A percentile compares a stretch with the other conserved stretches of the same genome.
Conservation (phyloP, 2,113 vertebrate species). For the Ivindomyrus marchei region DNA sequence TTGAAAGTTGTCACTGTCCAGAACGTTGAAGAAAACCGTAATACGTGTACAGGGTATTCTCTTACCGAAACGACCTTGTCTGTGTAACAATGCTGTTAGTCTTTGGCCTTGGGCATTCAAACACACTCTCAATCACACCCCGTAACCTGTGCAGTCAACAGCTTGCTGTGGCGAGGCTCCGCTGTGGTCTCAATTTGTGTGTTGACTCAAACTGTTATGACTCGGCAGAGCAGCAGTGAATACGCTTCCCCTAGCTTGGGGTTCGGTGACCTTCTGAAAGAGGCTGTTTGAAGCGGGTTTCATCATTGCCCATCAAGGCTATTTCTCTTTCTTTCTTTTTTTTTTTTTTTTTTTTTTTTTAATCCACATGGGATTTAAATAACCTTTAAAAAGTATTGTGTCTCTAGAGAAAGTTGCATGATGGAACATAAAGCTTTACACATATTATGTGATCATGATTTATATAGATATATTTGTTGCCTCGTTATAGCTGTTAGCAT, state of each 20-base stretch:
- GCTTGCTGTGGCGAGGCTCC: constrained; percentile 54
- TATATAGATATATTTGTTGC: not conserved
- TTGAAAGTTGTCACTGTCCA: constrained; percentile 54
- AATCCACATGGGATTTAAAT: not conserved
- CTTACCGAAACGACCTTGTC: constrained; percentile 59
- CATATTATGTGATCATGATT: not conserved
- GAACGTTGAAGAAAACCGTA: constrained; percentile 49
- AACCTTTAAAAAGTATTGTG: not conserved
- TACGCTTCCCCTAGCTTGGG: constrained; percentile 55
- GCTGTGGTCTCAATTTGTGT: constrained; percentile 72
- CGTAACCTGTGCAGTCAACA: constrained; percentile 56
- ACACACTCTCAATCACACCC: constrained; percentile 64
- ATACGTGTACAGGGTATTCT: constrained; percentile 50
- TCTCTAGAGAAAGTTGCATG: not conserved
- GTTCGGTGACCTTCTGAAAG: constrained; percentile 36
- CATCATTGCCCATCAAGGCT: not conserved
- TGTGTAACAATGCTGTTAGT: constrained; percentile 61
- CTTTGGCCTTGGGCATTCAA: constrained; percentile 59
- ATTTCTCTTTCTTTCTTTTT: not conserved
- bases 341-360: not conserved
- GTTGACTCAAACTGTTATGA: constrained; percentile 54
- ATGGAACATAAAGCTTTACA: not conserved
- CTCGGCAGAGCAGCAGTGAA: constrained; percentile 62
- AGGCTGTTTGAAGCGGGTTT: not conserved
- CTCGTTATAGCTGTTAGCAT: not conserved